A percentile compares a stretch with the other conserved stretches of the same genome.
Conservation (phyloP, 2,113 vertebrate genomes). For the Malurus alboscapulatus region DNA sequence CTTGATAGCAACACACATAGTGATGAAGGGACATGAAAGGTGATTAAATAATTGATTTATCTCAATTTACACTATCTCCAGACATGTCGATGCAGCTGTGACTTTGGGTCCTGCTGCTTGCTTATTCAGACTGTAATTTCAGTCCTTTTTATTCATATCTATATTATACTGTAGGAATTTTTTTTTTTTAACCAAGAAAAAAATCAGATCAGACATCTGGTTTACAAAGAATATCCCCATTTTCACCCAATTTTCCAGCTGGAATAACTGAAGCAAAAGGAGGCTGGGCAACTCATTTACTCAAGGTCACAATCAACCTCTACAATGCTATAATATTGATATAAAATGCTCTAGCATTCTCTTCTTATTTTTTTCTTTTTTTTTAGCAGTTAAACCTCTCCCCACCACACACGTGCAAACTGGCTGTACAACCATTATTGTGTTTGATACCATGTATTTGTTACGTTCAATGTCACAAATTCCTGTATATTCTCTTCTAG, state of each 20-base stretch:
- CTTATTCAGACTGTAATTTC: not conserved
- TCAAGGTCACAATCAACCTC: not conserved
- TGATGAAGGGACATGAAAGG: not conserved
- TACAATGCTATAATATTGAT: not conserved
- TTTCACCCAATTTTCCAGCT: constrained; percentile 8
- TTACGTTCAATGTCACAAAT: not conserved
- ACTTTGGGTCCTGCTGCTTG: not conserved
- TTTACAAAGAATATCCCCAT: not conserved
- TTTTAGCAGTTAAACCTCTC: not conserved
- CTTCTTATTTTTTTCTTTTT: not conserved
- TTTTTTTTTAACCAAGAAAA: not conserved
- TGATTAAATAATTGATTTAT: constrained; percentile 30
- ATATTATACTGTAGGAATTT: not conserved
- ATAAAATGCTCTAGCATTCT: not conserved
- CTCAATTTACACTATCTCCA: constrained; percentile 15
- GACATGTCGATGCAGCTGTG: not conserved
- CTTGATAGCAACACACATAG: not conserved
- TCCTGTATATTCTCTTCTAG: not conserved
- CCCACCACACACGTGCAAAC: not conserved
- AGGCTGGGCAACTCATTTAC: not conserved
- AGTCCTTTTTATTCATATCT: not conserved
- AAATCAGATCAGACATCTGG: constrained; percentile 20
- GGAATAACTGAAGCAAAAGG: constrained; percentile 32
- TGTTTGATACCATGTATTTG: not conserved
- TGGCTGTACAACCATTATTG: not conserved